These are phyloP conservation scores for Lindbergichthys nudifrons DNA, from an alignment of 2,797 vertebrate species.

Conservation along the genomic window DNA sequence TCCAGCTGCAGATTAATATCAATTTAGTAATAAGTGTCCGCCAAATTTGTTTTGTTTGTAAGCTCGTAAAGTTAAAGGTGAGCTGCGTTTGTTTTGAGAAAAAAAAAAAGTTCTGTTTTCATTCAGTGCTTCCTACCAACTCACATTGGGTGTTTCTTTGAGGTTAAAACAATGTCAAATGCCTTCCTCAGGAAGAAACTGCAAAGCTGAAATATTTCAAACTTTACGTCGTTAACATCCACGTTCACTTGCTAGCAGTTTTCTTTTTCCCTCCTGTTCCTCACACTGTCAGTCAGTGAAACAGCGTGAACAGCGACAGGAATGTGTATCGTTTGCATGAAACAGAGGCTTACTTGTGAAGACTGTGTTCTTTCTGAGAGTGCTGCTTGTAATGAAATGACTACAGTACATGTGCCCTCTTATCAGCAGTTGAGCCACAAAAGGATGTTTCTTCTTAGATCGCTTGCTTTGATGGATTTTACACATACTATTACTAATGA, in stretches of 20 bases:
- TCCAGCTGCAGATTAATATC: background rate
- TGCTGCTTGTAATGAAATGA: background rate
- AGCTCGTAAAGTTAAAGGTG: background rate
- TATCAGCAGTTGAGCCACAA: background rate
- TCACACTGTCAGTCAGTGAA: background rate
- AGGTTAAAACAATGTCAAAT: too few species aligned
- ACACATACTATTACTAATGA: background rate
- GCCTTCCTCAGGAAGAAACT: too few species aligned
- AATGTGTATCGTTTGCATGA: background rate
- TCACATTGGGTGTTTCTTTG: too few species aligned
- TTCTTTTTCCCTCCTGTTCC: too few species aligned
- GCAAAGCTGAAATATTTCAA: too few species aligned
- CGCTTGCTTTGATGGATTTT: background rate
- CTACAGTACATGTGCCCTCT: background rate
- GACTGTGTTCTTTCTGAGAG: too few species aligned
- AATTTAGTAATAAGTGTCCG: background rate
- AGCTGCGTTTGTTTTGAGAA: background rate
- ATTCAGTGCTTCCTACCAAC: too few species aligned
- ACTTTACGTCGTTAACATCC: too few species aligned
- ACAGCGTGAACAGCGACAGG: background rate
- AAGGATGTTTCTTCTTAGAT: background rate
- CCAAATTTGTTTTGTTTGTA: background rate
- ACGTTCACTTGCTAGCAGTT: too few species aligned
- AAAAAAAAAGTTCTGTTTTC: background rate
- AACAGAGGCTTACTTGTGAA: background rate